phyloP scores from a whole-genome alignment of 1,140 invertebrate species.

The Bombus breviceps region DNA sequence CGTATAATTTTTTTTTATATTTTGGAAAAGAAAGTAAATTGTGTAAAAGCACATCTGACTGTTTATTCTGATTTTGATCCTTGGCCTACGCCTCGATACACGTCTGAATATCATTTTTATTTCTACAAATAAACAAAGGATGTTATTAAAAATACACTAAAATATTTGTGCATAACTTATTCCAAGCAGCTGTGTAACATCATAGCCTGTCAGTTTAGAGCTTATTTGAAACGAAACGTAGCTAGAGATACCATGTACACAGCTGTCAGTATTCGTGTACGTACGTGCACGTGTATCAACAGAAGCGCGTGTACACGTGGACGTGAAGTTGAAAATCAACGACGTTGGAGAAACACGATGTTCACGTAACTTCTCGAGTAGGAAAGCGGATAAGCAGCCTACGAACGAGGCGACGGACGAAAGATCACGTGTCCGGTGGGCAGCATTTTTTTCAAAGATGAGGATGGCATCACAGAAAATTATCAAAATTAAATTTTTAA shows the following conservation, averaged over 20 bases:
- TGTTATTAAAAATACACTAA: not conserved
- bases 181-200: not conserved
- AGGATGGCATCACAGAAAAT: too few relatives aligned
- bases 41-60: too few relatives aligned
- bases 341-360: slow-evolving; percentile 52
- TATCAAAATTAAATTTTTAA: too few relatives aligned
- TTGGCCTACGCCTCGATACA: too few relatives aligned
- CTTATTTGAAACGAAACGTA: not conserved
- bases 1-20: too few relatives aligned
- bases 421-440: slow-evolving; percentile 55
- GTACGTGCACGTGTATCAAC: slow-evolving; percentile 8
- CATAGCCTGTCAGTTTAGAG: not conserved
- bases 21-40: too few relatives aligned
- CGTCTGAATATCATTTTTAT: too few relatives aligned
- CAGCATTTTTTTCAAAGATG: not conserved
- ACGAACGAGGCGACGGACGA: slow-evolving; percentile 57
- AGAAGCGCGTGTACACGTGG: slow-evolving; percentile 2
- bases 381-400: slow-evolving; percentile 58
- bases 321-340: slow-evolving; percentile 51
- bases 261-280: not conserved
- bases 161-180: not conserved
- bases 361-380: slow-evolving; percentile 26
- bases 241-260: not conserved
- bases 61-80: too few relatives aligned
- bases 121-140: not conserved